phyloP scores from a whole-genome alignment of 2,113 vertebrate species.

The Phylloscopus trochiloides region DNA sequence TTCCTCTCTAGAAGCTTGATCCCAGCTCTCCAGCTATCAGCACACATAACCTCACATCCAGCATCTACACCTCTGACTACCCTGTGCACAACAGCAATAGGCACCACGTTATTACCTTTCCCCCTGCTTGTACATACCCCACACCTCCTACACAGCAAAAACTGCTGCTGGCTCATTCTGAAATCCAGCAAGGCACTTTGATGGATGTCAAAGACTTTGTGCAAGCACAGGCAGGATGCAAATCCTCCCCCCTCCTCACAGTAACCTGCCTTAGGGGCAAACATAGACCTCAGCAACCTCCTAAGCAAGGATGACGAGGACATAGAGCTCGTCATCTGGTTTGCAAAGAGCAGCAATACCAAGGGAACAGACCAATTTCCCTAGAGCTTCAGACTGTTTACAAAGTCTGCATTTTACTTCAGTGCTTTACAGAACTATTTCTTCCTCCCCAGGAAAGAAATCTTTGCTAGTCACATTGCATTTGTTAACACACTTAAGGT shows the following conservation, averaged over 20 bases:
- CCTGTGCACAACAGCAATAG: background rate
- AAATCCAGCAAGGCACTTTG: conserved; percentile 56
- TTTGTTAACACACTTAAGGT: background rate
- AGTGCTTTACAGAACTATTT: conserved; percentile 56
- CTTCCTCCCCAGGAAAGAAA: background rate
- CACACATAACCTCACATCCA: background rate
- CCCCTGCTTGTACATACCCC: background rate
- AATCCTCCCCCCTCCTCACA: background rate
- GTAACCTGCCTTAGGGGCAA: background rate
- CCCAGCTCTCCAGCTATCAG: background rate
- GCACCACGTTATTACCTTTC: background rate
- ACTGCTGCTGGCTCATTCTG: conserved; percentile 14
- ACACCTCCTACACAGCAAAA: background rate
- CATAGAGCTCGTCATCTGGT: background rate
- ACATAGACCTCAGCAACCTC: background rate
- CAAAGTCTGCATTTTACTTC: conserved; percentile 20
- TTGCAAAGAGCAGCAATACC: conserved; percentile 9
- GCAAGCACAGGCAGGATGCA: background rate
- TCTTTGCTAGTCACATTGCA: background rate
- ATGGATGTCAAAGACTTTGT: background rate
- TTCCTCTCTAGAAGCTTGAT: background rate
- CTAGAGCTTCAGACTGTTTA: background rate
- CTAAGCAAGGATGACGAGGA: background rate
- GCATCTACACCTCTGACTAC: background rate
- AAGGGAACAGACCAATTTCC: background rate